These are phyloP conservation scores for Casuarius casuarius DNA, from an alignment of 2,113 vertebrate genomes.

Conservation along the genomic window DNA sequence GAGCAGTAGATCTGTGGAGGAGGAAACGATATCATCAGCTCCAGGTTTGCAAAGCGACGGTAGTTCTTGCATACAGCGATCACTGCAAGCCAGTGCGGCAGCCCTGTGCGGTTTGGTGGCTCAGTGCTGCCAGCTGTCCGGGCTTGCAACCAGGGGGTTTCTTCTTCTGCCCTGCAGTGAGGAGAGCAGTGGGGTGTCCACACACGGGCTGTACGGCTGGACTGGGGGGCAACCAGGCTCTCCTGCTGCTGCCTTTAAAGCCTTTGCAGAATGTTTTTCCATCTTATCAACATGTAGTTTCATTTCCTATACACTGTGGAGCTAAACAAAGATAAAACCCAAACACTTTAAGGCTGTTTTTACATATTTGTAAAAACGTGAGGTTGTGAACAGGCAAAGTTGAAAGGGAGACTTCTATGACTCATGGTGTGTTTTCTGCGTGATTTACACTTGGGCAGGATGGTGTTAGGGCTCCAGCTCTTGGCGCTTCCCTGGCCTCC, in stretches of 20 bases:
- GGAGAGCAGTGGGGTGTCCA: not conserved
- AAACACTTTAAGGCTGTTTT: not conserved
- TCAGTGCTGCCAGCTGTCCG: not conserved
- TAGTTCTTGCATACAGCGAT: not conserved
- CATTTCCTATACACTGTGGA: not conserved
- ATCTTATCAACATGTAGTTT: not conserved
- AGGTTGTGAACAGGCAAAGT: no score
- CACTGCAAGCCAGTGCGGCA: not conserved
- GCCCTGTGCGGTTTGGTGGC: not conserved
- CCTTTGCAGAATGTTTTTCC: not conserved
- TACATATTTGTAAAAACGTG: not conserved
- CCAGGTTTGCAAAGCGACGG: fast-evolving
- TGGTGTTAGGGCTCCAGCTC: no score
- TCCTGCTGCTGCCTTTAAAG: fast-evolving
- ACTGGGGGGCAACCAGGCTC: not conserved
- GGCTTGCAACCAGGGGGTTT: fast-evolving
- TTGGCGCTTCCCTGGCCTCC: no score
- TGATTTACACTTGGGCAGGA: no score
- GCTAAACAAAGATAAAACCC: not conserved
- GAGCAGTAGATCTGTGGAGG: fast-evolving
- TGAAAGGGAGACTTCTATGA: no score
- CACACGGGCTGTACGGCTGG: not conserved
- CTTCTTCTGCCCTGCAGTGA: not conserved
- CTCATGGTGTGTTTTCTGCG: no score
- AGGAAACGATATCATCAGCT: not conserved